Base-by-base conservation (phyloP, 2,113 vertebrate genomes). In the Willisornis vidua region DNA sequence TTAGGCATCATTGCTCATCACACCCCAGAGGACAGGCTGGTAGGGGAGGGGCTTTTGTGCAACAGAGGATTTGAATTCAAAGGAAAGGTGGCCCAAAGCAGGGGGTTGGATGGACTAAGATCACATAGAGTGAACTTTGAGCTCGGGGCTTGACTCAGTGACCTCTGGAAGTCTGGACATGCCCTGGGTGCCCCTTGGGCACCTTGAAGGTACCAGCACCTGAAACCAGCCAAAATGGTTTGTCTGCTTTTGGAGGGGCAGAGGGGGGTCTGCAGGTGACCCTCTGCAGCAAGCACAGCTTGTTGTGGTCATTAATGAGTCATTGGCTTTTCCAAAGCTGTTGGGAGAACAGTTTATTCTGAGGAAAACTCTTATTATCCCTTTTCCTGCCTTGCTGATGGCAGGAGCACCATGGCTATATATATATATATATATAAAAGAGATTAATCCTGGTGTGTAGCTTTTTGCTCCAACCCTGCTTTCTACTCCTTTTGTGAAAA, bases 401-500 rank as follows among this genome's bases (percentile, higher is more conserved):
- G 52, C 37, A 54, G 48, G 31, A 66, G 31, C 19, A 7, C 70
- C 22, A 0, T 55, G 70, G 45, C n/a, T 33, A 67, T 1, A 10
- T 19, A 4, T 8, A 2, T 15, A 19, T 29, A 4, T 39, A 6
- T 6, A 4, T 3, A 7, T 4, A 10, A 18, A 41, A 71, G 61
- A 24, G 49, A 39, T 37, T 6, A 28, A 11, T 54, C 37, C 22
- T 29, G 26, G 19, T 26, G 26, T 43, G 62, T 23, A 17, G 74
- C 74, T 86, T 24, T 72, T 35, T 84, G 82, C 92, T 93, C 85
- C 93, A 75, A 96, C 78, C 58, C 72, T 80, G 95, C 95, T 95
- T 90, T 93, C 87, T 75, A 65, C 96, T 97, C 87, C 82, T 83
- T 96, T 59, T 13, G 17, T 85, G 95, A 74, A 59, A 92, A 94